Conservation (phyloP, 2,113 vertebrate genomes). For the Cairina moschata region DNA sequence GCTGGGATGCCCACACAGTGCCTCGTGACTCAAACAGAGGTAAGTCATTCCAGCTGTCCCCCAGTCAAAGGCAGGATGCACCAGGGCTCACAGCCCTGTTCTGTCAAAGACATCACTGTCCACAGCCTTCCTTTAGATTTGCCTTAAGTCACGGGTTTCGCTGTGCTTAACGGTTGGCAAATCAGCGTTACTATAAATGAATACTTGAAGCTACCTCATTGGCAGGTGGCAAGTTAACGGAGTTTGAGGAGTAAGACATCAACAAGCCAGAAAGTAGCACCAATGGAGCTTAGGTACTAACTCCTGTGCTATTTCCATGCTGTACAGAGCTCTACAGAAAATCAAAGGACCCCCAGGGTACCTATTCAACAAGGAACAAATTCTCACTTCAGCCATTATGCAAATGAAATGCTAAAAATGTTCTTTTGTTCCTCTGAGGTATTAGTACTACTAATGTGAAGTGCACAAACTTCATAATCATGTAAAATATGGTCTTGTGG, state of each 20-base stretch:
- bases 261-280: neutral
- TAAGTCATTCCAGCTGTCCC: neutral
- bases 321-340: neutral
- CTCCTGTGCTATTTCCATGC: neutral
- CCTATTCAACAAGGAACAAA: conserved; percentile 31
- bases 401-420: conserved; percentile 58
- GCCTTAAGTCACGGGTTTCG: neutral
- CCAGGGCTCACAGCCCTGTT: neutral
- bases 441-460: conserved; percentile 18
- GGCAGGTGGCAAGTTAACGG: neutral
- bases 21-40: fast-evolving
- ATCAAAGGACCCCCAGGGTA: conserved; percentile 28
- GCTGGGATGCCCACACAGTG: fast-evolving
- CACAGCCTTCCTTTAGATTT: neutral
- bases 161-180: neutral
- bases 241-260: neutral
- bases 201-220: neutral
- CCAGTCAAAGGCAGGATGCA: neutral
- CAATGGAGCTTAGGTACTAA: neutral
- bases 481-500: conserved; percentile 20
- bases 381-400: conserved; percentile 55
- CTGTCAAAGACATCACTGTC: neutral
- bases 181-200: neutral
- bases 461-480: conserved; percentile 19
- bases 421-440: conserved; percentile 42